Percentiles rank a stretch among this genome's conserved stretches.
phyloP scores from a whole-genome alignment of 2,113 vertebrate species.

The Pygathrix nemaeus region DNA sequence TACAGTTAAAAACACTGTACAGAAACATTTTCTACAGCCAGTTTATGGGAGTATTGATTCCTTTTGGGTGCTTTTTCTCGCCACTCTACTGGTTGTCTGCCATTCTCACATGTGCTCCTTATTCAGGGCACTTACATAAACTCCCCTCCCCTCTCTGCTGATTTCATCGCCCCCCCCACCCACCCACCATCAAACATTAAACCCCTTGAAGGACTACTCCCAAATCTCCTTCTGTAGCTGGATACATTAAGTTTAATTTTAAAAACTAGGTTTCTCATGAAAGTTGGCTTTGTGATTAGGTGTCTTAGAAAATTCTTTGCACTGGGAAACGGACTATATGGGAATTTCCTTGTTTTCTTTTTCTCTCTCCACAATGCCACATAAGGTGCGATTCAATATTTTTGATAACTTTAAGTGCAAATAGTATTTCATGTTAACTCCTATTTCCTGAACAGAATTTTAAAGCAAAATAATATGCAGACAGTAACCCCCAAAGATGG shows the following conservation, averaged over 20 bases:
- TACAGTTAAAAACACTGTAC: not conserved
- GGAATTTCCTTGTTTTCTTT: not conserved
- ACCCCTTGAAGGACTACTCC: not conserved
- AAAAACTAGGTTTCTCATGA: not conserved
- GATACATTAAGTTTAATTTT: not conserved
- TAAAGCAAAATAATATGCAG: slow-evolving; percentile 49
- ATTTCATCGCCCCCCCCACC: not conserved
- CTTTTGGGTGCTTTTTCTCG: not conserved
- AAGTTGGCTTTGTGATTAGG: not conserved
- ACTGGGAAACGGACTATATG: not conserved
- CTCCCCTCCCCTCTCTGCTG: not conserved
- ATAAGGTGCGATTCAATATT: not conserved
- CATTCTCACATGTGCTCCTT: not conserved
- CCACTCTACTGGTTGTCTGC: not conserved
- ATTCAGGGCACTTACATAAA: not conserved
- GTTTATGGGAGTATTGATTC: not conserved
- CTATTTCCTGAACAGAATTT: slow-evolving; percentile 41
- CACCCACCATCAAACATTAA: not conserved
- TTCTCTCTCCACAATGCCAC: not conserved
- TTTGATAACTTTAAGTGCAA: not conserved
- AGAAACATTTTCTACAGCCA: not conserved
- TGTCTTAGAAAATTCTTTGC: not conserved
- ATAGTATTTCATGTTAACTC: not conserved
- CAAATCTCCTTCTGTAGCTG: not conserved
- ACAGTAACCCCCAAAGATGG: slow-evolving; percentile 85